phyloP scores from a whole-genome alignment of 2,797 vertebrate species.

The Podarcis siculus region DNA sequence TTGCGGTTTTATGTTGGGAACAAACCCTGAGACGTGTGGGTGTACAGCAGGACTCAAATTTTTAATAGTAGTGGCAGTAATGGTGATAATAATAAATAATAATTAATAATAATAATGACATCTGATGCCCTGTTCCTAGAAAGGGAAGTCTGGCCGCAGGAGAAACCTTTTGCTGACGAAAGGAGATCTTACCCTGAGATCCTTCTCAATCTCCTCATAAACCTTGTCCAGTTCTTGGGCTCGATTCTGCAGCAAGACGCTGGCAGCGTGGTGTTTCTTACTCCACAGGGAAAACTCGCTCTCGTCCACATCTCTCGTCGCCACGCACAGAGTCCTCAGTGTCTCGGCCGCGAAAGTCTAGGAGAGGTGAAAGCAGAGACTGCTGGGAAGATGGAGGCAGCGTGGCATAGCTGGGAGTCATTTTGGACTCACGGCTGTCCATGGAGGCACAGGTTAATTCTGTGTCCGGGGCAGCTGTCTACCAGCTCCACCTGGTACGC shows the following conservation, averaged over 20 bases:
- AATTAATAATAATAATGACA: too few species aligned
- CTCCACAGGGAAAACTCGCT: constrained; percentile 81
- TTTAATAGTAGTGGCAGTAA: too few species aligned
- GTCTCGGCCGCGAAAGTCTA: constrained; percentile 87
- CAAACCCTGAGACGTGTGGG: too few species aligned
- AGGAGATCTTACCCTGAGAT: constrained; percentile 81
- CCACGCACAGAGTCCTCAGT: constrained; percentile 91
- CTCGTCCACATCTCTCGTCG: constrained; percentile 85
- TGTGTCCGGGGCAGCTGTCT: too few species aligned
- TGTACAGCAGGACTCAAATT: too few species aligned
- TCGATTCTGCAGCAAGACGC: constrained; percentile 74
- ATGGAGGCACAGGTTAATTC: too few species aligned
- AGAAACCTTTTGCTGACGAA: too few species aligned
- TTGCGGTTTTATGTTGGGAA: too few species aligned
- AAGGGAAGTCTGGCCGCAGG: too few species aligned
- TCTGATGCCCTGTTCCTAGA: too few species aligned
- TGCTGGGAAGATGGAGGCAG: not conserved
- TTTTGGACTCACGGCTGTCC: not conserved
- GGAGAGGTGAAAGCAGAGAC: not conserved
- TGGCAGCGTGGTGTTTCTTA: constrained; percentile 74
- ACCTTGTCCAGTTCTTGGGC: constrained; percentile 78
- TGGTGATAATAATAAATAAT: too few species aligned
- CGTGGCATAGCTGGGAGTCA: not conserved
- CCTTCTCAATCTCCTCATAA: constrained; percentile 88
- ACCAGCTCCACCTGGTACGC: too few species aligned